These are phyloP conservation scores for Glaucopsyche alexis DNA, from an alignment of 2,888 invertebrate genomes.

Conservation along the genomic window DNA sequence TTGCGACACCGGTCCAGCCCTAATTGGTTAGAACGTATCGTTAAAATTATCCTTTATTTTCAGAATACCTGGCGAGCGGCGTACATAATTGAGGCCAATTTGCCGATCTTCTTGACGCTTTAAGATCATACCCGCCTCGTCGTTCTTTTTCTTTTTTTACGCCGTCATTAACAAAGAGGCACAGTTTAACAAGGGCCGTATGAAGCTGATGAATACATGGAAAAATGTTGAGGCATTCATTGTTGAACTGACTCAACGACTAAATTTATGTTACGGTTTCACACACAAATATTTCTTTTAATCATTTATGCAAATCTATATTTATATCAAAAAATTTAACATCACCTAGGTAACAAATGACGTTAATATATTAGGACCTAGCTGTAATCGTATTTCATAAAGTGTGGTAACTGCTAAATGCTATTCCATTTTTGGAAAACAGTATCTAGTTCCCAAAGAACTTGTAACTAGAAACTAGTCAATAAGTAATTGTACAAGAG, in stretches of 20 bases:
- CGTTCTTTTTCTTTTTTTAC: conserved; percentile 28
- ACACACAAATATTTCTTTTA: too few species aligned
- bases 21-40: conserved; percentile 27
- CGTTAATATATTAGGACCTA: too few species aligned
- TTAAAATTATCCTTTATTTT: conserved; percentile 29
- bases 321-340: too few species aligned
- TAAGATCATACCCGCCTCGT: conserved; percentile 29
- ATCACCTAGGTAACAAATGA: background rate
- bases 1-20: conserved; percentile 23
- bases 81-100: conserved; percentile 32
- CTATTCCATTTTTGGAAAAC: background rate
- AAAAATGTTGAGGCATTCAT: conserved; percentile 10
- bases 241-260: conserved; percentile 11
- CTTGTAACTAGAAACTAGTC: conserved; percentile 1
- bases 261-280: background rate
- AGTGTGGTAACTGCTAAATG: background rate
- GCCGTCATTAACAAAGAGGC: conserved; percentile 23
- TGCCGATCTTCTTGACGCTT: conserved; percentile 33
- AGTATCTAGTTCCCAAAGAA: background rate
- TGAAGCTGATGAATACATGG: conserved; percentile 16
- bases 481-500: background rate
- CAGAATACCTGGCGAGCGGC: conserved; percentile 23
- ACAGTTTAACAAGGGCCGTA: conserved; percentile 20
- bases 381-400: background rate
- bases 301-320: background rate